phyloP scores from a whole-genome alignment of 2,888 invertebrate genomes.

The Noctua pronuba region DNA sequence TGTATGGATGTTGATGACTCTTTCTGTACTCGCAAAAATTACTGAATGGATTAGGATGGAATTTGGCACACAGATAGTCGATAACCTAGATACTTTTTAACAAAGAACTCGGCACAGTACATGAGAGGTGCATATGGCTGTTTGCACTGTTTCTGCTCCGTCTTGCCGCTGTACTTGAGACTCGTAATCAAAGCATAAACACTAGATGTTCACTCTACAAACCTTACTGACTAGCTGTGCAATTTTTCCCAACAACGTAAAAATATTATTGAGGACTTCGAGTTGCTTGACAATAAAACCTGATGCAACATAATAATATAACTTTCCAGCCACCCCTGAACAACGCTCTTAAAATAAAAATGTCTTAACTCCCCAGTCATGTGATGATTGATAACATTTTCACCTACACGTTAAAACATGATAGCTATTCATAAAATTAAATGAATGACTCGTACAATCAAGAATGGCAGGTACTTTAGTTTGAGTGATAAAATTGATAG shows the following conservation, averaged over 20 bases:
- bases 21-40: background rate
- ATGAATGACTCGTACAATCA: background rate
- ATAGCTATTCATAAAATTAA: conserved; percentile 21
- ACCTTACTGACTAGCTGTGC: background rate
- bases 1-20: background rate
- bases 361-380: background rate
- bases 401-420: conserved; percentile 4
- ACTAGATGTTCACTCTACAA: background rate
- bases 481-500: conserved; percentile 8
- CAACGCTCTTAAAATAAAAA: background rate
- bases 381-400: conserved; percentile 23
- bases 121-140: background rate
- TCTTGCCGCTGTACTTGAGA: background rate
- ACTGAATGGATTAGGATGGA: background rate
- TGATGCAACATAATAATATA: conserved; percentile 13
- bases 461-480: conserved; percentile 26
- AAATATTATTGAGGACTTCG: background rate
- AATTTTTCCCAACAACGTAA: background rate
- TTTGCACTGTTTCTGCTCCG: background rate
- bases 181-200: background rate
- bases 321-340: background rate
- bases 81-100: background rate
- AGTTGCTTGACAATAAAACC: background rate
- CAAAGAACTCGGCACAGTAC: background rate
- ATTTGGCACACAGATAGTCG: background rate